Percentiles rank a stretch among this genome's conserved stretches.
Evolutionary conservation across 1,140 invertebrate genomes (phyloP).

Genomic region (Lordiphosa mommai): DNA sequence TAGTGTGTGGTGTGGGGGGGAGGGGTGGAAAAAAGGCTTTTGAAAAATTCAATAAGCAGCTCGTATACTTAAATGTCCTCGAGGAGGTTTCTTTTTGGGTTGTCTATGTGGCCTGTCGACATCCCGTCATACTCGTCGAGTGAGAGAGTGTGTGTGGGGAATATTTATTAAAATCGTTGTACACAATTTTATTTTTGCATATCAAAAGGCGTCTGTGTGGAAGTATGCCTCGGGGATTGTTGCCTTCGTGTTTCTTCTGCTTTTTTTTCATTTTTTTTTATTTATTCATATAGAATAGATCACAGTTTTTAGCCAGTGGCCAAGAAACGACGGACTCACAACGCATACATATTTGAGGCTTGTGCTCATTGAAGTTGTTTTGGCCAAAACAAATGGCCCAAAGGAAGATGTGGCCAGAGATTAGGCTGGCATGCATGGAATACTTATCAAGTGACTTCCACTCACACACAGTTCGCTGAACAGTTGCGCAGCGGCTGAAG

Average conservation of each 20-base stretch:
- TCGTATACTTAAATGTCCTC: slow-evolving; percentile 27
- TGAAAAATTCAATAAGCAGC: slow-evolving; percentile 69
- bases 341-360: slow-evolving; percentile 21
- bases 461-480: no score
- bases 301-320: slow-evolving; percentile 19
- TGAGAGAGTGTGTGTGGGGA: slow-evolving; percentile 48
- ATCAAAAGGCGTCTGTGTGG: slow-evolving; percentile 59
- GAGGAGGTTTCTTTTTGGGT: slow-evolving; percentile 22
- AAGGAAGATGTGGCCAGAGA: slow-evolving; percentile 31
- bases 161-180: slow-evolving; percentile 73
- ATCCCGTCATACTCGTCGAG: slow-evolving; percentile 3
- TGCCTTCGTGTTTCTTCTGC: slow-evolving; percentile 4
- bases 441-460: background rate
- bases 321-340: slow-evolving; percentile 9
- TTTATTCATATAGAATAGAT: slow-evolving; percentile 42
- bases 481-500: no score
- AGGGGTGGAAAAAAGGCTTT: slow-evolving; percentile 40
- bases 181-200: slow-evolving; percentile 71
- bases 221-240: slow-evolving; percentile 26
- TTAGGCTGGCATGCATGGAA: slow-evolving; percentile 11
- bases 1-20: background rate
- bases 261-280: slow-evolving; percentile 9
- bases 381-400: slow-evolving; percentile 51
- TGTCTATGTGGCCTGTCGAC: slow-evolving; percentile 20
- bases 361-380: slow-evolving; percentile 39